A percentile compares a stretch with the other conserved stretches of the same genome.
Evolutionary conservation across 2,888 invertebrate genomes (phyloP).

Genomic region (Diaprepes abbreviatus): DNA sequence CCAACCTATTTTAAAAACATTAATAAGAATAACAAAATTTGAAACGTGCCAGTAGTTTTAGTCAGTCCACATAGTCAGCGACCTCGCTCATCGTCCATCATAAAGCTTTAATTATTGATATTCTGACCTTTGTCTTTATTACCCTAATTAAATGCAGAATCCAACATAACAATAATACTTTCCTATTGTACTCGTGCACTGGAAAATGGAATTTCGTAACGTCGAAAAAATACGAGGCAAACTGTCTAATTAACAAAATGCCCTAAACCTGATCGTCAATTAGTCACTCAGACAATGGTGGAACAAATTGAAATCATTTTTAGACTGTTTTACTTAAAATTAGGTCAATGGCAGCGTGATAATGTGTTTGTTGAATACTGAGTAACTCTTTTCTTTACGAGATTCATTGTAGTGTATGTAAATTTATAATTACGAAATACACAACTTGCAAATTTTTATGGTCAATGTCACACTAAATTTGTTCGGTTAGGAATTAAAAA

Average conservation of each 20-base stretch:
- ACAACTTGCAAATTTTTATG: constrained; percentile 9
- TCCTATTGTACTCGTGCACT: constrained; percentile 19
- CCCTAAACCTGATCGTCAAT: constrained; percentile 30
- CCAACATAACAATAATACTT: neutral
- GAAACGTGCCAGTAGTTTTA: too few relatives aligned
- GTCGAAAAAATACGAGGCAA: constrained; percentile 17
- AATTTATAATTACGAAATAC: constrained; percentile 1
- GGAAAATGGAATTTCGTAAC: constrained; percentile 21
- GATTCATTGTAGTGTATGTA: neutral
- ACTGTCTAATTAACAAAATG: constrained; percentile 13
- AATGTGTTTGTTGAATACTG: constrained; percentile 33
- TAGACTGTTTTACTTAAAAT: neutral
- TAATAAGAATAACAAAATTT: too few relatives aligned
- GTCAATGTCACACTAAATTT: neutral
- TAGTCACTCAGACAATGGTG: constrained; percentile 32
- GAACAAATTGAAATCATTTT: constrained; percentile 36
- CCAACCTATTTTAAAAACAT: too few relatives aligned
- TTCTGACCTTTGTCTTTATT: constrained; percentile 25
- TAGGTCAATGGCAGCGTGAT: constrained; percentile 28
- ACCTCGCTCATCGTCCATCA: constrained; percentile 14
- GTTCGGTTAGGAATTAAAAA: neutral
- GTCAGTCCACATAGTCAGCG: constrained; percentile 7
- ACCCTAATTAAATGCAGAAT: constrained; percentile 24
- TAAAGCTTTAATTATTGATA: constrained; percentile 16
- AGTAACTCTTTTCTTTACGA: constrained; percentile 20